Percentiles rank a stretch among this genome's conserved stretches.
Conservation (phyloP, 2,888 invertebrate genomes). For the Uropetala carovei region DNA sequence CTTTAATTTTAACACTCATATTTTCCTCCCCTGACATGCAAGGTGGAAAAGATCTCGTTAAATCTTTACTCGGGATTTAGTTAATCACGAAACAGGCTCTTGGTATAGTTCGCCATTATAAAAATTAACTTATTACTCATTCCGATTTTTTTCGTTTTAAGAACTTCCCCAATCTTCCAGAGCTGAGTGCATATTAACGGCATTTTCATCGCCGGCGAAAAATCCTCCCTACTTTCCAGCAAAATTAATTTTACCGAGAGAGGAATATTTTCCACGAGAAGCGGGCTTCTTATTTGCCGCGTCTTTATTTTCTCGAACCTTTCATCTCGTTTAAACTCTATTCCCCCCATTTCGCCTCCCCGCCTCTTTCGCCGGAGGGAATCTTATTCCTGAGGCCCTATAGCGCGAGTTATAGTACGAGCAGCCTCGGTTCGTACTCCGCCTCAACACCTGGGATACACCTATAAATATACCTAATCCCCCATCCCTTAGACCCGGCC, state of each 20-base stretch:
- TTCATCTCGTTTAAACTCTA: not conserved
- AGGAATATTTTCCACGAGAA: not conserved
- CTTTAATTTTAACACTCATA: too few species aligned
- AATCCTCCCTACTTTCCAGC: not conserved
- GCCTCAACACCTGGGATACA: constrained; percentile 30
- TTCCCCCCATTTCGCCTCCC: too few species aligned
- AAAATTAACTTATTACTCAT: too few species aligned
- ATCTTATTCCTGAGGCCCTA: not conserved
- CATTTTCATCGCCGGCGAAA: not conserved
- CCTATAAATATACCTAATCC: constrained; percentile 19
- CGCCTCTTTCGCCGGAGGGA: not conserved
- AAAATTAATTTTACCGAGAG: not conserved
- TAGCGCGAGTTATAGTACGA: not conserved
- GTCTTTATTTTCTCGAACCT: not conserved
- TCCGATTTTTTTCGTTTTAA: not conserved
- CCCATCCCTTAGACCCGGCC: not conserved
- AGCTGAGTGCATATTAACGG: not conserved
- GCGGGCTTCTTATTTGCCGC: not conserved
- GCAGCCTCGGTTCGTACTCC: not conserved
- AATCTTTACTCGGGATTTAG: too few species aligned
- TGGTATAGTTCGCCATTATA: too few species aligned
- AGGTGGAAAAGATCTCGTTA: too few species aligned
- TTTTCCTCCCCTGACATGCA: too few species aligned
- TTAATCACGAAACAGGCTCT: too few species aligned
- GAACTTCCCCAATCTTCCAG: not conserved